Evolutionary conservation across 2,113 vertebrate genomes (phyloP).

Genomic region (Phylloscopus trochiloides): DNA sequence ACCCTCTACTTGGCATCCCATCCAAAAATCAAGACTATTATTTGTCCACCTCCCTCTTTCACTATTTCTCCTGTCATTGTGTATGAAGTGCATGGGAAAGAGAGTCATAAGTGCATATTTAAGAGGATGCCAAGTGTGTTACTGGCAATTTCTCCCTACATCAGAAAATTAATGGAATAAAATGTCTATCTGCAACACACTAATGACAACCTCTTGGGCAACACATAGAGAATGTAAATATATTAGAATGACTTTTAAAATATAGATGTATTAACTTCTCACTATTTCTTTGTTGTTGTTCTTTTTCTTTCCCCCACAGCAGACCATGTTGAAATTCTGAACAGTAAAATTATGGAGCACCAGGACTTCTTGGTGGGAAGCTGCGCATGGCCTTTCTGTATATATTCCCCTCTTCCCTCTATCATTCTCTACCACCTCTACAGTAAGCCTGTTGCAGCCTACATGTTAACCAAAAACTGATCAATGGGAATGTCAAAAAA

Average conservation of each 20-base stretch:
- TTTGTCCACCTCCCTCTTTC: background rate
- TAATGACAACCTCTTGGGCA: background rate
- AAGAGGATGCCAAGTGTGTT: background rate
- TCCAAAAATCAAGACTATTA: background rate
- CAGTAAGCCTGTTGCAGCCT: conserved; percentile 89
- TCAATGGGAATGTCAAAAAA: conserved; percentile 72
- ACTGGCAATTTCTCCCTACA: background rate
- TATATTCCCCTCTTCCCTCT: conserved; percentile 66
- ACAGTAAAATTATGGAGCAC: conserved; percentile 82
- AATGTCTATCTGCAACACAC: background rate
- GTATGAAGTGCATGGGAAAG: background rate
- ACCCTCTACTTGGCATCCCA: background rate
- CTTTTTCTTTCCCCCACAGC: conserved; percentile 65
- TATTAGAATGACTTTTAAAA: background rate
- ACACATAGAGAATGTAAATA: background rate
- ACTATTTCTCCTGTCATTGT: background rate
- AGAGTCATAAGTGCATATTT: background rate
- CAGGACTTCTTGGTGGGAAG: conserved; percentile 86
- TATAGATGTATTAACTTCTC: background rate
- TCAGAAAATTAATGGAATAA: conserved; percentile 4
- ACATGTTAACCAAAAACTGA: conserved; percentile 85
- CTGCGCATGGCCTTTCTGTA: conserved; percentile 84
- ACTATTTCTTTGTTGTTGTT: conserved; percentile 5
- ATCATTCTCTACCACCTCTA: conserved; percentile 84
- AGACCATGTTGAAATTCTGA: conserved; percentile 88